Evolutionary conservation across 2,797 vertebrate species (phyloP).

Genomic region (Gymnothorax reevesii): DNA sequence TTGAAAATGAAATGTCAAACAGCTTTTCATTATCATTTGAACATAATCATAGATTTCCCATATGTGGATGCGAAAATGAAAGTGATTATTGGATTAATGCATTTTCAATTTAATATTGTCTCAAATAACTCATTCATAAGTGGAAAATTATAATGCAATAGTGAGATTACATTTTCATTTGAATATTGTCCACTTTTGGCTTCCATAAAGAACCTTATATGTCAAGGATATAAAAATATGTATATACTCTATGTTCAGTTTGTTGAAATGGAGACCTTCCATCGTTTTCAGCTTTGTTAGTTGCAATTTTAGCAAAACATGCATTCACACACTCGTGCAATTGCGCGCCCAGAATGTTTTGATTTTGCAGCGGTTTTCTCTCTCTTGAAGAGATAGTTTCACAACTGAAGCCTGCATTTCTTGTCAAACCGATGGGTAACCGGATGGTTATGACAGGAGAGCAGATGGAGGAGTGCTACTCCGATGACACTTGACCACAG

Average conservation of each 20-base stretch:
- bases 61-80: not conserved
- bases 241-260: not conserved
- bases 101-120: no score
- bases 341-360: not conserved
- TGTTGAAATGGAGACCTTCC: not conserved
- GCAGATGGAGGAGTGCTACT: slow-evolving; percentile 29
- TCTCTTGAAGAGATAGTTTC: not conserved
- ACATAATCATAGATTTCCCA: no score
- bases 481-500: slow-evolving; percentile 39
- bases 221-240: no score
- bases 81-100: no score
- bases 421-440: slow-evolving; percentile 7
- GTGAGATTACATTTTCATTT: no score
- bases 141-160: no score
- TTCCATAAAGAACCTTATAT: no score
- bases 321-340: not conserved
- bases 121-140: no score
- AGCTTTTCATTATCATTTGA: no score
- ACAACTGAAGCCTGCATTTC: not conserved
- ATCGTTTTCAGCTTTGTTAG: not conserved
- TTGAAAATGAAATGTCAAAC: not conserved
- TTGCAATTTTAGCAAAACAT: not conserved
- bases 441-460: not conserved
- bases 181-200: no score
- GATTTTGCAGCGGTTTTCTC: not conserved